Base-by-base conservation (phyloP, 1,140 invertebrate genomes). In the Achroia grisella region DNA sequence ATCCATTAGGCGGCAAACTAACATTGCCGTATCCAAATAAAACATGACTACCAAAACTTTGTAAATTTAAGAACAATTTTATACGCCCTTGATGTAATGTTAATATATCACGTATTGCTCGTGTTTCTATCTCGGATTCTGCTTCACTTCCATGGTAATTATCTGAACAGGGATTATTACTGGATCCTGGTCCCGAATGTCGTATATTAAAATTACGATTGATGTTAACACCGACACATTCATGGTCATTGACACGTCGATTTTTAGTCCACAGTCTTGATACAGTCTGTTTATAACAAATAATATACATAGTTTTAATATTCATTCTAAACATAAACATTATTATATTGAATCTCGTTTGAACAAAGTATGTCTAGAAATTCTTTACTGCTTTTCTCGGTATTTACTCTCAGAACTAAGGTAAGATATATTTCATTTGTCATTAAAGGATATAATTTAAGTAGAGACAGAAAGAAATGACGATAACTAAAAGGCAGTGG, bases 71-170 rank as follows among this genome's bases (percentile, higher is more conserved):
- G 55, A 87, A 91, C 0, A 88, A 82, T 76, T 88, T 64, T 2
- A 84, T 69, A 10, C 78, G 70, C 5, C 62, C 49, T 4, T 75
- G 63, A 10, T 71, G 43, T 29, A 66, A 52, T 2, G 51, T 41
- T 2, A 88, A 58, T 8, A 89, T 65, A 53, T 86, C 65, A 2
- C 71, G 62, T 10, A 88, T 72, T 2, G 69, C 57, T 15, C 55
- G 36, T 0, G 87, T 70, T 73, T 96, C 94, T 0, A 88, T 85
- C 77, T 95, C 94, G 0, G 93, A 95, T 62, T 93, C 93, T 0
- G 91, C 57, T 6, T 61, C 59, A 0, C 77, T 62, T 0, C 94
- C 94, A 23, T 89, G 89, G 79, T 88, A 95, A 4, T 87, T 91
- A 0, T 93, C 89, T 2, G 69, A 66, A 62, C 94, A 95, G 1